Conservation (phyloP, 2,888 invertebrate species). For the Barypeithes pellucidus region DNA sequence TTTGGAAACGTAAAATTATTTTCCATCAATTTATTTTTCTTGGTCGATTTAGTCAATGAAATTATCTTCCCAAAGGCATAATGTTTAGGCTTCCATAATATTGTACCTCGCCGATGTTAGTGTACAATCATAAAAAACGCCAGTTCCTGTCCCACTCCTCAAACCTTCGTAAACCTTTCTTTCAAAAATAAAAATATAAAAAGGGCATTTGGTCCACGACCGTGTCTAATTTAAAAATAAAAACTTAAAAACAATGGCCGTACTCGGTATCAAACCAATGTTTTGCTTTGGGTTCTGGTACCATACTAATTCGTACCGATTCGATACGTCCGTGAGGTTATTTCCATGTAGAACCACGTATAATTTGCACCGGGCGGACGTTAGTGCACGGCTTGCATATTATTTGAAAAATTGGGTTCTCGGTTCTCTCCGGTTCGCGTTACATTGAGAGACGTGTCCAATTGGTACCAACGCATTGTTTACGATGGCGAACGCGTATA, state of each 20-base stretch:
- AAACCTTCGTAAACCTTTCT: too few relatives aligned
- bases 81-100: background rate
- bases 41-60: too few relatives aligned
- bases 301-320: conserved; percentile 39
- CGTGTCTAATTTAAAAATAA: background rate
- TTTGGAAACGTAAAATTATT: too few relatives aligned
- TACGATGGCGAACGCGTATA: conserved; percentile 15
- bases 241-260: background rate
- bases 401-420: conserved; percentile 33
- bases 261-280: background rate
- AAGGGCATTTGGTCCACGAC: background rate
- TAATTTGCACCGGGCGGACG: conserved; percentile 41
- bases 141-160: too few relatives aligned
- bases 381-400: conserved; percentile 38
- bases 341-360: conserved; percentile 36
- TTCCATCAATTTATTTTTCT: too few relatives aligned
- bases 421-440: conserved; percentile 18
- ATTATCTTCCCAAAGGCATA: too few relatives aligned
- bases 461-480: conserved; percentile 32
- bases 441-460: conserved; percentile 43
- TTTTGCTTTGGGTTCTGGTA: conserved; percentile 34
- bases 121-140: too few relatives aligned
- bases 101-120: background rate
- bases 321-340: conserved; percentile 39
- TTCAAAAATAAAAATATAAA: background rate